Evolutionary conservation across 2,113 vertebrate genomes (phyloP).

Genomic region (Fregetta grallaria): DNA sequence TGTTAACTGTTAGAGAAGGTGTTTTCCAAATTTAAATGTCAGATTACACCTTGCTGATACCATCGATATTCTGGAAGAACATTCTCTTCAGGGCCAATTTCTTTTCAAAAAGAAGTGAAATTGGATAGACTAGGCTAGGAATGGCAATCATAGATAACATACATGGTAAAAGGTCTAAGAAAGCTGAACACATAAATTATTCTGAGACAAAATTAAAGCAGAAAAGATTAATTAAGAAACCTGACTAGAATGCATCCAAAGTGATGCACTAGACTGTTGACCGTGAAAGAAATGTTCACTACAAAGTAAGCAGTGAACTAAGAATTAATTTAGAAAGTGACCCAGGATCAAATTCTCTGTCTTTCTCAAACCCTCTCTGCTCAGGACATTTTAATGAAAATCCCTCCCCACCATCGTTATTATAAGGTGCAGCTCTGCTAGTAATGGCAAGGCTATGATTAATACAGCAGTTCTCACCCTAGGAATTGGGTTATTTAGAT

Average conservation of each 20-base stretch:
- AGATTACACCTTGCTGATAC: background rate
- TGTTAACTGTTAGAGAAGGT: background rate
- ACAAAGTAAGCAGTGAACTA: background rate
- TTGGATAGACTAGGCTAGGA: background rate
- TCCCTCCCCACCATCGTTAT: background rate
- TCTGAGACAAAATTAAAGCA: background rate
- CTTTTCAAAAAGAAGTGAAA: background rate
- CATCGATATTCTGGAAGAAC: background rate
- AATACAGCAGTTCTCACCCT: background rate
- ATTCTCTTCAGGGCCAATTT: background rate
- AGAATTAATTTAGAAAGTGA: background rate
- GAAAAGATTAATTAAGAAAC: conserved; percentile 1
- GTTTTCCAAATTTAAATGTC: background rate
- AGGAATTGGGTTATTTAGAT: background rate
- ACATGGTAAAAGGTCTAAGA: background rate
- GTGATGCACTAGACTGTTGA: background rate
- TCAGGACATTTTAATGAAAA: background rate
- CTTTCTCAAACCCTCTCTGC: background rate
- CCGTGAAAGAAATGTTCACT: background rate
- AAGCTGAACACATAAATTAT: background rate
- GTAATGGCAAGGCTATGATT: background rate
- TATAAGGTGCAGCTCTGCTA: background rate
- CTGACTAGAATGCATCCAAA: background rate
- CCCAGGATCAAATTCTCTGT: background rate
- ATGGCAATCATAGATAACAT: background rate